Evolutionary conservation across 2,888 invertebrate species (phyloP).

Genomic region (Camponotus fellah): DNA sequence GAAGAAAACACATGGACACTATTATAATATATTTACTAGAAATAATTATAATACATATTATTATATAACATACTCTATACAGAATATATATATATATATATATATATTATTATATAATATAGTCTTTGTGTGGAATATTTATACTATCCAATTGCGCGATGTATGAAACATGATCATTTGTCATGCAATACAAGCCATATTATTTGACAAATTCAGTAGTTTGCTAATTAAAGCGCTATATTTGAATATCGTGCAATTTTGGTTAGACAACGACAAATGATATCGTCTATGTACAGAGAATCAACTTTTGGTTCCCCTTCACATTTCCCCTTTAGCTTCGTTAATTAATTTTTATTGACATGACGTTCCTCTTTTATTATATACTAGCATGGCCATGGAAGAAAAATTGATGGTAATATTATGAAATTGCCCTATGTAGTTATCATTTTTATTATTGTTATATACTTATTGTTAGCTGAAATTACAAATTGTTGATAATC

Average conservation of each 20-base stretch:
- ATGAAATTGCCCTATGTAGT: neutral
- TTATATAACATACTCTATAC: neutral
- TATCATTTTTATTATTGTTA: neutral
- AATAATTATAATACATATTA: conserved; percentile 2
- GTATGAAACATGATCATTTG: conserved; percentile 19
- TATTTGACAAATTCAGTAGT: conserved; percentile 43
- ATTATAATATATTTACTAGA: neutral
- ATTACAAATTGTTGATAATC: neutral
- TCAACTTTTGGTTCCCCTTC: conserved; percentile 33
- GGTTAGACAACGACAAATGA: conserved; percentile 26
- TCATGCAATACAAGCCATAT: conserved; percentile 21
- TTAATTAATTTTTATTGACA: conserved; percentile 63
- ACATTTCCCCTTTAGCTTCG: neutral
- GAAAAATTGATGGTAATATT: conserved; percentile 12
- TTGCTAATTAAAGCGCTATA: conserved; percentile 39
- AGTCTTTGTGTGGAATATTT: neutral
- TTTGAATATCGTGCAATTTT: conserved; percentile 26
- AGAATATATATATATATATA: neutral
- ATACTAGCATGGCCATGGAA: neutral
- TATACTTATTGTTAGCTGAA: neutral
- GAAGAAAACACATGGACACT: neutral
- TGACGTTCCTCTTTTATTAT: conserved; percentile 41
- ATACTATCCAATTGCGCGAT: neutral
- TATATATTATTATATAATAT: neutral
- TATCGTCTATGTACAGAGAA: conserved; percentile 15